These are phyloP conservation scores for Eucriotettix oculatus DNA, from an alignment of 2,888 invertebrate genomes.

Conservation along the genomic window DNA sequence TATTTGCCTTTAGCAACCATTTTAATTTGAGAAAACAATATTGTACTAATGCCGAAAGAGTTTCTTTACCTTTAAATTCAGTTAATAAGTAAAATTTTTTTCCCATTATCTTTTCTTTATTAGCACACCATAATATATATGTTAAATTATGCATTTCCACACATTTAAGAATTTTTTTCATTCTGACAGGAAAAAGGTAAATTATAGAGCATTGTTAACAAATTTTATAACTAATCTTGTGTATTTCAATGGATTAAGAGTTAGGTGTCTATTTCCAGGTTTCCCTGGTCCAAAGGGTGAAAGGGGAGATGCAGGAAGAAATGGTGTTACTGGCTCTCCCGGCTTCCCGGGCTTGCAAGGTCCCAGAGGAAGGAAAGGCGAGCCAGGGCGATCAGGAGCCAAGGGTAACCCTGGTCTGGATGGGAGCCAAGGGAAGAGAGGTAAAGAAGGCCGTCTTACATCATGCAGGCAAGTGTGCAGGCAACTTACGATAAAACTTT, in stretches of 20 bases:
- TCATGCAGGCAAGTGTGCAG: too few species aligned
- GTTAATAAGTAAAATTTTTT: background rate
- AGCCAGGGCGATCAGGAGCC: conserved; percentile 20
- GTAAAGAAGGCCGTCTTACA: conserved; percentile 19
- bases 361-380: conserved; percentile 45
- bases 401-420: conserved; percentile 19
- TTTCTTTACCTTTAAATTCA: background rate
- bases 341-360: conserved; percentile 46
- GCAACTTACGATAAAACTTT: too few species aligned
- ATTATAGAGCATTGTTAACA: too few species aligned
- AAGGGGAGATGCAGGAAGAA: conserved; percentile 30
- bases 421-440: conserved; percentile 39
- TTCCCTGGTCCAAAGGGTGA: conserved; percentile 32
- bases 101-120: too few species aligned
- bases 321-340: conserved; percentile 31
- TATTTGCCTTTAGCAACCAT: too few species aligned
- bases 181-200: too few species aligned
- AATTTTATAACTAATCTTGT: too few species aligned
- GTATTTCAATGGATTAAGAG: too few species aligned
- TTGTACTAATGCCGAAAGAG: background rate
- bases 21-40: background rate
- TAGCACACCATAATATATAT: too few species aligned
- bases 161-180: too few species aligned
- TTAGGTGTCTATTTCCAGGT: conserved; percentile 18
- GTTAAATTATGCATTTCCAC: too few species aligned